Conservation (phyloP, 2,888 invertebrate genomes). For the Parnassius mnemosyne region DNA sequence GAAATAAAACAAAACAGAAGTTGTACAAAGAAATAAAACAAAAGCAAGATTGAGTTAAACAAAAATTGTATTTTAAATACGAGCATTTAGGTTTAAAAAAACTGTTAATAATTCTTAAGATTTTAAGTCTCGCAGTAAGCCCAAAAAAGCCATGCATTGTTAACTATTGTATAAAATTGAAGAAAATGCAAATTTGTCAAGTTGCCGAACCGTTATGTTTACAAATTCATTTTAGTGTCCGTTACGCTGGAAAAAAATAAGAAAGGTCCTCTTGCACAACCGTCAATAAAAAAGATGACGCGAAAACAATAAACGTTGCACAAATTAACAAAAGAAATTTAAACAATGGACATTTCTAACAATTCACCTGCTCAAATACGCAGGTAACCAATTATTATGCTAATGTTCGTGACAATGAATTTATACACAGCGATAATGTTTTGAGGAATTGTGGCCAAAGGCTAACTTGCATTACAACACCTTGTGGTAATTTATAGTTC, state of each 20-base stretch:
- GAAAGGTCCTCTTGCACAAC: conserved; percentile 50
- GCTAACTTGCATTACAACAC: conserved; percentile 61
- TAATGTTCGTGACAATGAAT: conserved; percentile 66
- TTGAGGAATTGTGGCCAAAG: conserved; percentile 72
- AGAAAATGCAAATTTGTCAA: conserved; percentile 58
- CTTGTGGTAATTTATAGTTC: conserved; percentile 75
- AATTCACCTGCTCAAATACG: conserved; percentile 67
- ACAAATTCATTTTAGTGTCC: conserved; percentile 59
- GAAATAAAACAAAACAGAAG: conserved; percentile 23
- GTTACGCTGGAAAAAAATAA: conserved; percentile 59
- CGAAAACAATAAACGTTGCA: conserved; percentile 44
- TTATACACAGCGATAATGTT: conserved; percentile 60
- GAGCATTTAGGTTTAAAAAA: conserved; percentile 41
- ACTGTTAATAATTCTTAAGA: conserved; percentile 28
- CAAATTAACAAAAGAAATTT: conserved; percentile 58
- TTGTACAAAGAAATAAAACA: conserved; percentile 37
- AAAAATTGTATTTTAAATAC: conserved; percentile 51
- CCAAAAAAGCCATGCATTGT: conserved; percentile 17
- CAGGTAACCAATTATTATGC: conserved; percentile 78
- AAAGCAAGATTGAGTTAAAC: conserved; percentile 38
- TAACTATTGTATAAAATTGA: conserved; percentile 11
- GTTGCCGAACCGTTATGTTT: conserved; percentile 66
- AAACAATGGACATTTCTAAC: conserved; percentile 53
- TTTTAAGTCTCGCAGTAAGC: conserved; percentile 32
- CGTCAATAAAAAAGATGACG: conserved; percentile 29